Conservation (phyloP, 1,140 invertebrate species). For the Drosophila neocordata region DNA sequence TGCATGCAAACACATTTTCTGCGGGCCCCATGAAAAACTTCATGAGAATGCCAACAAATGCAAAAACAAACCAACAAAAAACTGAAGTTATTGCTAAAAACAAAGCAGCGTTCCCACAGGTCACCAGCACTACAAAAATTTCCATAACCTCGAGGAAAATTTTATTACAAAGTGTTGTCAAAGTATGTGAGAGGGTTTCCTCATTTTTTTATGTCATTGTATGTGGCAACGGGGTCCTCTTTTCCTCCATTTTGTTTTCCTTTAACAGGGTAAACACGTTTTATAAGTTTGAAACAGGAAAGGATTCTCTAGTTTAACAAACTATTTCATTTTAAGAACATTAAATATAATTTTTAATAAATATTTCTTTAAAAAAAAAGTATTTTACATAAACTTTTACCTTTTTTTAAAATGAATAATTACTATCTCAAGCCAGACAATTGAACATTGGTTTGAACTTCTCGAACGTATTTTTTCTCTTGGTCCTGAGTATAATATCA, state of each 20-base stretch:
- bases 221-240: not conserved
- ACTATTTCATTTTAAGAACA: no score
- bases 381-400: no score
- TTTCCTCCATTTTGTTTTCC: not conserved
- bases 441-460: no score
- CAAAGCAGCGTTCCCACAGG: constrained; percentile 1
- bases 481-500: not conserved
- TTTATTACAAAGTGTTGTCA: constrained; percentile 10
- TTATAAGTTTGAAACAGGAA: no score
- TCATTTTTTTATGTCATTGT: not conserved
- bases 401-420: no score
- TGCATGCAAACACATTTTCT: constrained; percentile 47
- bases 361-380: no score
- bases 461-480: no score
- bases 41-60: constrained; percentile 7
- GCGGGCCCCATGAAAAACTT: not conserved
- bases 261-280: not conserved
- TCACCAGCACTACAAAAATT: constrained; percentile 7
- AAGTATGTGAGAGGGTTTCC: not conserved
- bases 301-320: no score
- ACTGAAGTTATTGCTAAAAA: not conserved
- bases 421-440: no score
- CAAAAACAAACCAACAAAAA: constrained; percentile 19
- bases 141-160: constrained; percentile 10
- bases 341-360: no score